Evolutionary conservation across 2,888 invertebrate genomes (phyloP), one percentile per base, ranked within the genome.

Genomic region (Orthosia cruda): DNA sequence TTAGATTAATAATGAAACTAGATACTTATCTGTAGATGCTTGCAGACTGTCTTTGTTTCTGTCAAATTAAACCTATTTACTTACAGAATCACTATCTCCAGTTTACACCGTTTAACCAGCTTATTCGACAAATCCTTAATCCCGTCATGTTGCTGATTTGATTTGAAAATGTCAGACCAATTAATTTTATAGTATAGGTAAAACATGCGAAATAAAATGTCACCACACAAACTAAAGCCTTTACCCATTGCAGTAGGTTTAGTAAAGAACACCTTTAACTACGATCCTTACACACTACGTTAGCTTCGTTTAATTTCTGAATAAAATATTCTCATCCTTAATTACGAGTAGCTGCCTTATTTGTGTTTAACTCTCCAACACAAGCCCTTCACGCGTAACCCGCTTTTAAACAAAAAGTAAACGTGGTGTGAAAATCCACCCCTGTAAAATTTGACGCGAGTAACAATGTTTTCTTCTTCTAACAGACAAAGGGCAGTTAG

Each of bases 401-500:
- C 58, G 12, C 3, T 63, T 47, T n/a, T 13, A 77, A 77, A 26
- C 15, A 23, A 52, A 61, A 70, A 47, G 26, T n/a, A 71, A 57
- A n/a, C 54, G 45, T 49, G 63, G 54, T 65, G 68, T 68, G 18
- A n/a, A n/a, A n/a, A n/a, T n/a, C n/a, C n/a, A n/a, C n/a, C n/a
- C n/a, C n/a, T n/a, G n/a, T n/a, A n/a, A n/a, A n/a, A n/a, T n/a
- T n/a, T n/a, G n/a, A n/a, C n/a, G n/a, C n/a, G n/a, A n/a, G n/a
- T n/a, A n/a, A n/a, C n/a, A n/a, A n/a, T n/a, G n/a, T n/a, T n/a
- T n/a, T n/a, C n/a, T n/a, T 69, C 71, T 73, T 49, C 58, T 68
- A 73, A 58, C 63, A 45, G 76, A 87, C 87, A 87, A 88, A 87
- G 86, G 82, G 82, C 69, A n/a, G 70, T 71, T 67, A 79, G 76